Base-by-base conservation (phyloP, 2,797 vertebrate species). In the Melanotaenia nigrans region DNA sequence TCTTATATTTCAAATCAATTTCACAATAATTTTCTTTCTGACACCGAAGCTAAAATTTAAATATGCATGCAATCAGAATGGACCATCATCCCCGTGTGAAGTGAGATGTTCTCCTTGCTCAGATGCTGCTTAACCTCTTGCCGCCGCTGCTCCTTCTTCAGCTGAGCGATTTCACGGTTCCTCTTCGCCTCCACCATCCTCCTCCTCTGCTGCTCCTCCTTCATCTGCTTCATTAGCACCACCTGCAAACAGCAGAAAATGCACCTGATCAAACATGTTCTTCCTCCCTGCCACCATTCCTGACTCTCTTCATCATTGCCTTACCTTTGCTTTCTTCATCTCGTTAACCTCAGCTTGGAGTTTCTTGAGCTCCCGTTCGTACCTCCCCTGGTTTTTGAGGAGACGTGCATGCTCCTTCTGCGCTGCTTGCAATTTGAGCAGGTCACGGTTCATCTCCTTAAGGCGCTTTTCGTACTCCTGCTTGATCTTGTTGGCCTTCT, bases 251-350 rank as follows among this genome's bases (percentile, higher is more conserved):
- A 66, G 11, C 38, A 65, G 2, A 40, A 22, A 11, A 67, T 3
- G 4, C 1, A 7, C 16, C 13, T 5, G 12, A 25, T 72, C 10
- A 42, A 42, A 51, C 16, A 1, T 28, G 10, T 42, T 4, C 1
- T 42, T 36, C 5, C 14, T 36, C 8, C 1, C 25, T 16, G 7
- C 3, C 22, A 28, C n/a, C 1, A 20, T 35, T 28, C 0, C 5
- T 3, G 3, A 4, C 11, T 14, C 57, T 49, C 18, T 24, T 18
- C 24, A n/a, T 20, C 8, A 24, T 33, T 13, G 0, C 2, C 68
- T 75, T 84, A 99, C 98, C 96, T 99, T 99, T 58, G 97, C 96
- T 86, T 97, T 99, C 92, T 99, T 99, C 98, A 99, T 99, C 45
- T 99, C 97, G 0, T 94, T 95, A 87, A 99, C 96, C 84, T 99